A percentile compares a stretch with the other conserved stretches of the same genome.
Conservation (phyloP, 1,140 invertebrate species). For the Pollicipes pollicipes region DNA sequence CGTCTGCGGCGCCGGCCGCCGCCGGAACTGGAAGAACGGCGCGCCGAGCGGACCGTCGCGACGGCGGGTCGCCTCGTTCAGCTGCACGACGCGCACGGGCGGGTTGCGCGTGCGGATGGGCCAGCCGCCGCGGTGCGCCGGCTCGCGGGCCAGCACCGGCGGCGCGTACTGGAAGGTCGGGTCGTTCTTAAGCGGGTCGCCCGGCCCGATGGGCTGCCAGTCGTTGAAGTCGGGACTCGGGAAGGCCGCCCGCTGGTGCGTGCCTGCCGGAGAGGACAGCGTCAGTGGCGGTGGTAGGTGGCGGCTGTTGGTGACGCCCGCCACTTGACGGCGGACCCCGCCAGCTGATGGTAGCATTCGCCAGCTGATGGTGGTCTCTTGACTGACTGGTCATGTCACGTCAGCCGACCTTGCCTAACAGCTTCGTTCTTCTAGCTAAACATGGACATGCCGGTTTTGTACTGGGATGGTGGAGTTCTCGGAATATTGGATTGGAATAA, state of each 20-base stretch:
- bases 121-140: background rate
- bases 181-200: background rate
- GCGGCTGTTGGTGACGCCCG: no score
- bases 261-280: background rate
- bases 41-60: background rate
- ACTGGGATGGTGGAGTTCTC: no score
- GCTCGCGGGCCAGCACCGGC: background rate
- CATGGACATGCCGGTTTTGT: no score
- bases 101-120: background rate
- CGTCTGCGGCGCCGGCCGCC: no score
- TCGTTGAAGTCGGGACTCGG: background rate
- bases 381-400: no score
- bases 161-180: background rate
- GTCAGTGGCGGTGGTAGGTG: background rate
- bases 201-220: background rate
- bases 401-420: no score
- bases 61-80: background rate
- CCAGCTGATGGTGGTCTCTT: no score
- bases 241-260: background rate
- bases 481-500: no score
- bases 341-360: no score
- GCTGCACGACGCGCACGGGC: background rate
- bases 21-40: background rate
- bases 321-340: no score
- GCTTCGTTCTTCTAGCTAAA: no score